Evolutionary conservation across 2,113 vertebrate species (phyloP), one percentile per base, ranked within the genome.

Genomic region (Galeopterus variegatus): DNA sequence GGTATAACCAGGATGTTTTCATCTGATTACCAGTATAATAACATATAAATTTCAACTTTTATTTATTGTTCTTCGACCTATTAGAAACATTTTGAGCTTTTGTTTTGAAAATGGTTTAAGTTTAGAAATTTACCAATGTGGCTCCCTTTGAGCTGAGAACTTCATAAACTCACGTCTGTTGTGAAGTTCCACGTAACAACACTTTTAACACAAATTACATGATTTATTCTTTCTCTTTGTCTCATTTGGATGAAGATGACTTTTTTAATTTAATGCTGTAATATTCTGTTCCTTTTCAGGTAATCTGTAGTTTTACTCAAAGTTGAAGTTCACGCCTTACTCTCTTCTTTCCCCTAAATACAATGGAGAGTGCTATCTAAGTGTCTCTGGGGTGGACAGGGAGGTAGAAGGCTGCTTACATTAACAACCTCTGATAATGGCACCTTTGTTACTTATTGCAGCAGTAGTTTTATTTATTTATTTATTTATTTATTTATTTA

Each of bases 71-170:
- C 92, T 95, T 95, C 96, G 26, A 79, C 91, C 70, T 93, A 8
- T 96, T 86, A 77, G 76, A 88, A 75, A 80, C 48, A 75, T 81
- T 69, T 69, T 4, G 62, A 94, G 41, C 67, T 95, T 93, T 95
- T 15, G 13, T 5, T 93, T 31, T 96, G 96, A 94, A 90, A 87
- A 88, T 93, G 0, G 4, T 70, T 90, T 67, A 79, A 65, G 2
- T 58, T 90, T 56, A 62, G 52, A 72, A 96, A 88, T 82, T 86
- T 89, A 93, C 12, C 62, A 15, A 0, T 0, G 3, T 76, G 48
- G 1, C 26, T 92, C 33, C 62, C 31, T 93, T 93, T 73, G 17
- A 36, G 13, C 28, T 33, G 48, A 93, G 26, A 86, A 88, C 24
- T 64, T 91, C 21, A 60, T 72, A 58, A 73, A 88, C 45, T 79